Evolutionary conservation across 2,113 vertebrate genomes (phyloP).

Genomic region (Phalacrocorax carbo): DNA sequence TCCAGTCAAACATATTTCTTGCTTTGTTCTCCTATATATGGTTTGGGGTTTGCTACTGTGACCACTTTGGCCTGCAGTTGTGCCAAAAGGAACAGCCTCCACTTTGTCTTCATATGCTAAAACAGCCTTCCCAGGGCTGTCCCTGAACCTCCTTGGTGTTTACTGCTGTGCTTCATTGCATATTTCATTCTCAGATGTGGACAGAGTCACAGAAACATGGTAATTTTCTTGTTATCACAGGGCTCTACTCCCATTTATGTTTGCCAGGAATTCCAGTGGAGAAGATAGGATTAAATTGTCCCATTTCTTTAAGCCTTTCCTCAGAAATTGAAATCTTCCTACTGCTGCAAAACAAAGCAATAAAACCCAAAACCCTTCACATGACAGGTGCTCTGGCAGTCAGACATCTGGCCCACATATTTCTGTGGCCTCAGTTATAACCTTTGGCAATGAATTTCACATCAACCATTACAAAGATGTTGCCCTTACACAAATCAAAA

Average conservation of each 20-base stretch:
- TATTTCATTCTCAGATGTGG: not conserved
- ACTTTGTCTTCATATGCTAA: not conserved
- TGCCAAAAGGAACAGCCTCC: not conserved
- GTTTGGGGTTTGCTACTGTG: not conserved
- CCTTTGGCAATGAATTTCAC: not conserved
- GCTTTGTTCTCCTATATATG: rapidly evolving
- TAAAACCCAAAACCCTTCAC: not conserved
- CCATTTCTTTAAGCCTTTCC: not conserved
- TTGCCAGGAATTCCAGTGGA: not conserved
- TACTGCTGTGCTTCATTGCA: not conserved
- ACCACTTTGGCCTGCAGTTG: not conserved
- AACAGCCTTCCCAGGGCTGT: not conserved
- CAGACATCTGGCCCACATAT: not conserved
- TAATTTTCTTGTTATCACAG: not conserved
- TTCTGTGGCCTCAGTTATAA: not conserved
- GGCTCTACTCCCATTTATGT: not conserved
- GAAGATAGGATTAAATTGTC: not conserved
- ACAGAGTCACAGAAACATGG: not conserved
- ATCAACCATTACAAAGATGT: not conserved
- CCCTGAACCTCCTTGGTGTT: not conserved
- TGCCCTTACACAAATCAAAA: not conserved
- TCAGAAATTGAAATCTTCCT: not conserved
- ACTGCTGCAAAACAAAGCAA: not conserved
- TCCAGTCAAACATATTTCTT: not conserved
- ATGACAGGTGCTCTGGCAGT: not conserved